These are phyloP conservation scores for Mesorhabditis belari DNA, from an alignment of 2,888 invertebrate species.

Conservation along the genomic window DNA sequence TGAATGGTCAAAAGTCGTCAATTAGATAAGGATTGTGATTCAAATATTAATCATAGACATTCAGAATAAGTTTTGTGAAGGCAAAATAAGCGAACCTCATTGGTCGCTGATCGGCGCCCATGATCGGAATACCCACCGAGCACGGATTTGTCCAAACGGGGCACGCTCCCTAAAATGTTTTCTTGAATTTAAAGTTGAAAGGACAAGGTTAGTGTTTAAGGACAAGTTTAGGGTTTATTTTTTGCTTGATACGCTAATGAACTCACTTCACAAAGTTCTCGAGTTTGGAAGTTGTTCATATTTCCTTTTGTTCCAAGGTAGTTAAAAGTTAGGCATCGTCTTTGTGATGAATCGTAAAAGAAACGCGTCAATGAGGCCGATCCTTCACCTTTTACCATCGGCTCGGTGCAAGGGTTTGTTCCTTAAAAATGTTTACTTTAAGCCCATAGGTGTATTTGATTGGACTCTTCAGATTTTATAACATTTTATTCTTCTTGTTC, in stretches of 20 bases:
- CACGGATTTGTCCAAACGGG: constrained; percentile 49
- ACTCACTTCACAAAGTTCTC: constrained; percentile 40
- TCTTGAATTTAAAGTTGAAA: too few species aligned
- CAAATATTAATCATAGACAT: too few species aligned
- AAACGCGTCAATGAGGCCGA: constrained; percentile 29
- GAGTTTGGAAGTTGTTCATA: constrained; percentile 45
- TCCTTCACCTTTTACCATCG: constrained; percentile 43
- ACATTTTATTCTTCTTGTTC: too few species aligned
- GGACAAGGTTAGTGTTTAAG: too few species aligned
- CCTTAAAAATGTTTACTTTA: constrained; percentile 9
- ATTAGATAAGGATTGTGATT: too few species aligned
- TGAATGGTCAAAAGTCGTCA: background rate
- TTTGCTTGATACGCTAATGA: constrained; percentile 8
- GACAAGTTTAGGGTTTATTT: too few species aligned
- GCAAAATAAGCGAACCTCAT: background rate
- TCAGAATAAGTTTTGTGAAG: background rate
- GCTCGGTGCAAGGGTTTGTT: constrained; percentile 40
- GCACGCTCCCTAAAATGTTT: constrained; percentile 23
- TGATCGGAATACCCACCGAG: constrained; percentile 36
- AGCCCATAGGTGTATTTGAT: background rate
- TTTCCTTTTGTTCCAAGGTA: constrained; percentile 46
- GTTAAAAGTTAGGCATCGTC: constrained; percentile 42
- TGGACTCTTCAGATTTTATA: too few species aligned
- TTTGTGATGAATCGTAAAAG: constrained; percentile 34
- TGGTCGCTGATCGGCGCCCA: constrained; percentile 19